Evolutionary conservation across 2,113 vertebrate genomes (phyloP), one percentile per base, ranked within the genome.

Genomic region (Blennius ocellaris): DNA sequence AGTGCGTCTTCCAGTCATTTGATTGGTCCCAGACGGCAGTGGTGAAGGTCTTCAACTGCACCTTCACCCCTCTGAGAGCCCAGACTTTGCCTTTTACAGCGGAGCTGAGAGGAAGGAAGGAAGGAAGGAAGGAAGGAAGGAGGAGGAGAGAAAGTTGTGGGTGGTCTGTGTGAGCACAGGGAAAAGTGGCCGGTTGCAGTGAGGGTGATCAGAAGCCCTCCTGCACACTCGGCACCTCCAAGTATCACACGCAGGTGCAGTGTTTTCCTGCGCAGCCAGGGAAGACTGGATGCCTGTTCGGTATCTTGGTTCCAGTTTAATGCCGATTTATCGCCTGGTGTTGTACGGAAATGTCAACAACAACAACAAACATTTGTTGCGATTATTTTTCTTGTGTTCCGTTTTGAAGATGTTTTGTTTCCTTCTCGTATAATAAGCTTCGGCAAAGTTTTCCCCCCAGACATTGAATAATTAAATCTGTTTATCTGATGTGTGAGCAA

Each of bases 191-290:
- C 69, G 37, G 70, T 4, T 39, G 45, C 64, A 54, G 53, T 44
- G 36, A 54, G 65, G 48, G n/a, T 30, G n/a, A 59, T 49, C 2
- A 21, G 45, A 38, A 80, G 45, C 67, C 40, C 36, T 63, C 11
- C 3, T 47, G 11, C 11, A 54, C 64, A 67, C 12, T 71, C 52
- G 15, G 47, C 58, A 76, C 10, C 38, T 38, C 16, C 69, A 45
- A 48, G 53, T 60, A 61, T 64, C 8, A 0, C 39, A 47, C 41
- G 40, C 54, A 68, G 63, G 17, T 53, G 4, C 15, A 7, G 51
- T 12, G 21, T 72, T 82, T 82, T 78, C 71, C 71, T 85, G 73
- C 56, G 48, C 40, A 74, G 7, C 37, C 69, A 82, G 83, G 76
- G 83, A 85, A 47, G 65, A 30, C 44, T 45, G 16, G 4, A 61